These are phyloP conservation scores for Drosophila tanythrix DNA, from an alignment of 2,888 invertebrate genomes.

Conservation along the genomic window DNA sequence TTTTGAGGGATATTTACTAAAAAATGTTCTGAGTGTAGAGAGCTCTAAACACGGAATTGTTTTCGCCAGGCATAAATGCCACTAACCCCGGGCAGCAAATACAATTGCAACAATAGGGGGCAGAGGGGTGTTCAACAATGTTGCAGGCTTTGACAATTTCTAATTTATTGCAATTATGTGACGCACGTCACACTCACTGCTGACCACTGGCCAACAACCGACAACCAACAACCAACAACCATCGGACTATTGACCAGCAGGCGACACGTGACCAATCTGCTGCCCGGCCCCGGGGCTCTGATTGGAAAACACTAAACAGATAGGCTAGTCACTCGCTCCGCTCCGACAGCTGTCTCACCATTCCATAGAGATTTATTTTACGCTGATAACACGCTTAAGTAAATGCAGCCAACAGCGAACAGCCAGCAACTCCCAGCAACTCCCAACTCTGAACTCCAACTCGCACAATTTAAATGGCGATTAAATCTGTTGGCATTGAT, in stretches of 20 bases:
- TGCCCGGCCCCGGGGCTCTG: conserved; percentile 57
- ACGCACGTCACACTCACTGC: conserved; percentile 75
- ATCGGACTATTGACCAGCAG: conserved; percentile 33
- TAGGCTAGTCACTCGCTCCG: conserved; percentile 43
- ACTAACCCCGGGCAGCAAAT: conserved; percentile 25
- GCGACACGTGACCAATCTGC: conserved; percentile 60
- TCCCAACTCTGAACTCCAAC: conserved; percentile 41
- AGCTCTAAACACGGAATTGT: background rate
- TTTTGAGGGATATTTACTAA: background rate
- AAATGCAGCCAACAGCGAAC: conserved; percentile 63
- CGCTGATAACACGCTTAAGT: conserved; percentile 81
- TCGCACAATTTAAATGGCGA: conserved; percentile 83
- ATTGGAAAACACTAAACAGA: conserved; percentile 81
- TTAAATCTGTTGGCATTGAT: conserved; percentile 83
- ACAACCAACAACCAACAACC: background rate
- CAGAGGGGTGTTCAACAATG: conserved; percentile 56
- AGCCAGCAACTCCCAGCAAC: conserved; percentile 20
- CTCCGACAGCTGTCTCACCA: conserved; percentile 49
- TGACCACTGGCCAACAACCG: conserved; percentile 46
- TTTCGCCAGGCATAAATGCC: background rate
- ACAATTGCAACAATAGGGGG: conserved; percentile 11
- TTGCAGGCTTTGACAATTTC: conserved; percentile 76
- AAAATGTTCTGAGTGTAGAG: background rate
- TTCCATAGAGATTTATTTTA: conserved; percentile 76
- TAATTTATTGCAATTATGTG: conserved; percentile 83